phyloP scores from a whole-genome alignment of 2,113 vertebrate genomes.

The Perognathus longimembris region DNA sequence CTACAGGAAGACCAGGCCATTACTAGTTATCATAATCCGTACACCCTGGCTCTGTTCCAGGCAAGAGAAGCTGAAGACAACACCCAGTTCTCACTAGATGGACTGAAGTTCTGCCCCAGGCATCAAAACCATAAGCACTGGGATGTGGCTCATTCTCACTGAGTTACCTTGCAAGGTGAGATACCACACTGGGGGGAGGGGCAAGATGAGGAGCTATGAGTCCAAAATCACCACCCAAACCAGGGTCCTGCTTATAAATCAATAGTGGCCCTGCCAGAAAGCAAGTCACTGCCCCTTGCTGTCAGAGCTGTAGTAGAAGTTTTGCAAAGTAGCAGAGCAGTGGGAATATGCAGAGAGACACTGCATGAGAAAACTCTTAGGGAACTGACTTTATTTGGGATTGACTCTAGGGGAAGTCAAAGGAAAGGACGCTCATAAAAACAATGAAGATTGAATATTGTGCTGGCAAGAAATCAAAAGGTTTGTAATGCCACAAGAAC shows the following conservation, averaged over 20 bases:
- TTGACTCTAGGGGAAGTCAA: neutral
- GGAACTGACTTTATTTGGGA: neutral
- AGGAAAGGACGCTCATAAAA: neutral
- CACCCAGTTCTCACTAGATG: no score
- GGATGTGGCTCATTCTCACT: fast-evolving
- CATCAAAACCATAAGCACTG: neutral
- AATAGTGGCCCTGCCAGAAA: neutral
- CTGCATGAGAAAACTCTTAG: neutral
- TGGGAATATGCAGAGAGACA: neutral
- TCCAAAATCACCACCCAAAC: no score
- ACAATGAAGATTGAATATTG: neutral
- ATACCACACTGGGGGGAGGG: neutral
- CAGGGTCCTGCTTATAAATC: neutral
- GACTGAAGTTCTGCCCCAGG: neutral
- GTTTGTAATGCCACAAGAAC: neutral
- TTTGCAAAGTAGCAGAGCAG: neutral
- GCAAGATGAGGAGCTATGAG: neutral
- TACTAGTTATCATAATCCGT: no score
- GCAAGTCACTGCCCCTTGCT: neutral
- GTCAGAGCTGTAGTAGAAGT: neutral
- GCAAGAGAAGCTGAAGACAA: neutral
- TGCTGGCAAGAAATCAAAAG: neutral
- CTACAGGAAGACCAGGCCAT: neutral
- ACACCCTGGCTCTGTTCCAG: neutral
- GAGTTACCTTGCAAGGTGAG: neutral